Percentiles rank a stretch among this genome's conserved stretches.
Conservation (phyloP, 2,113 vertebrate species). For the Brachypodius melanocephalos region DNA sequence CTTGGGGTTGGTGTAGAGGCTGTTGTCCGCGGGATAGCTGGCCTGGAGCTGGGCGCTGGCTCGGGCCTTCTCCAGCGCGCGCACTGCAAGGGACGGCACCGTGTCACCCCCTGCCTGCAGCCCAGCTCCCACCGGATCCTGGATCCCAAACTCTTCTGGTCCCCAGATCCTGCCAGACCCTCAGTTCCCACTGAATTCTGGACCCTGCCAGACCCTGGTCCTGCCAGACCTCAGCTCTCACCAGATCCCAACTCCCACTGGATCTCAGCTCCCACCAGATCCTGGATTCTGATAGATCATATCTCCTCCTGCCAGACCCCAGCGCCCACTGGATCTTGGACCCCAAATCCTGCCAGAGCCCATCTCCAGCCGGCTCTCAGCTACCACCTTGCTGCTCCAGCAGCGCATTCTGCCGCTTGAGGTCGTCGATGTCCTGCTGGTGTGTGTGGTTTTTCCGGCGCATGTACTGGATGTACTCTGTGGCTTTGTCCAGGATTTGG, state of each 20-base stretch:
- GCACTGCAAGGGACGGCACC: constrained; percentile 76
- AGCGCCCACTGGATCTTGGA: background rate
- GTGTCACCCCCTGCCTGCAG: background rate
- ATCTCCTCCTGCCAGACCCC: background rate
- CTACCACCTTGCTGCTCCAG: constrained; percentile 90
- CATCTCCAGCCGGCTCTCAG: background rate
- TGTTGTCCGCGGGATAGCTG: constrained; percentile 88
- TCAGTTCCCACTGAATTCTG: background rate
- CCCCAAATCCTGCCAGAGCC: background rate
- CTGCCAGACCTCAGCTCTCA: background rate
- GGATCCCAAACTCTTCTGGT: background rate
- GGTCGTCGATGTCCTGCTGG: constrained; percentile 96
- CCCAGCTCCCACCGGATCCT: background rate
- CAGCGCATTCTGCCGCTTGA: constrained; percentile 92
- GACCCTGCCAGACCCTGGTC: background rate
- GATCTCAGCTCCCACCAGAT: background rate
- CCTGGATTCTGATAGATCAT: background rate
- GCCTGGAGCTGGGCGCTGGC: constrained; percentile 89
- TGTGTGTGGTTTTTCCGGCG: constrained; percentile 97
- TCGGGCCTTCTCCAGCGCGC: constrained; percentile 92
- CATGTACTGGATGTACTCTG: constrained; percentile 98
- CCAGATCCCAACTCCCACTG: background rate
- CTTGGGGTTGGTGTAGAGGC: constrained; percentile 96
- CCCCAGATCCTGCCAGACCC: too few species aligned
- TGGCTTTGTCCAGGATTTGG: constrained; percentile 98